Evolutionary conservation across 2,113 vertebrate species (phyloP), one percentile per base, ranked within the genome.

Genomic region (Otis tarda): DNA sequence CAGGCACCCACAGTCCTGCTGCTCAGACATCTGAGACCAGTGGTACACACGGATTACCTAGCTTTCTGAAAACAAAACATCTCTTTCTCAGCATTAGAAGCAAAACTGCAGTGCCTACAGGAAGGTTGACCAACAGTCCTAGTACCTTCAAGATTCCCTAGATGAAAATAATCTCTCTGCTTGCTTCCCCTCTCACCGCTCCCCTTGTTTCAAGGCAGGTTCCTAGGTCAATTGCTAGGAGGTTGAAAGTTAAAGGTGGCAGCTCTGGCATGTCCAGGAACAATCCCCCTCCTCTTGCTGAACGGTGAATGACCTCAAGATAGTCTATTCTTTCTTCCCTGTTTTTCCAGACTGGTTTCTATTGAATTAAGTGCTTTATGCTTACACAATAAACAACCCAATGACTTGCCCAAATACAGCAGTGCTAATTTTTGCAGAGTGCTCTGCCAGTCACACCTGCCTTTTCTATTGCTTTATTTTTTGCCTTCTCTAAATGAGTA

Each of bases 281-380:
- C 25, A 77, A 49, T 18, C 16, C 22, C 17, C 31, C 11, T 15
- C 5, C 45, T 12, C 47, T 61, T 69, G 35, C 33, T 80, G 88
- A 88, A 79, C 41, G 30, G 57, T 50, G 41, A 88, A 70, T 74
- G 86, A 83, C 83, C 41, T 93, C 75, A 60, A 68, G 16, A 41
- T 25, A 55, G 47, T 8, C 75, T 4, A 0, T 90, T 89, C 47
- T 63, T 92, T 83, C 86, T 92, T 89, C 89, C 56, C 80, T 95
- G 79, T 83, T 95, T 95, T 89, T 81, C 89, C 15, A 3, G 93
- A 47, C 64, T 63, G 14, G 25, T 81, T 90, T 90, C 91, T 89
- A 75, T 83, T 86, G 55, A 90, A n/a, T 64, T n/a, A 69, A 50
- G 16, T 45, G 8, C 47, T 77, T 90, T 63, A 65, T 47, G 65